Base-by-base conservation (phyloP, 2,888 invertebrate genomes). In the Morinoia aosen region DNA sequence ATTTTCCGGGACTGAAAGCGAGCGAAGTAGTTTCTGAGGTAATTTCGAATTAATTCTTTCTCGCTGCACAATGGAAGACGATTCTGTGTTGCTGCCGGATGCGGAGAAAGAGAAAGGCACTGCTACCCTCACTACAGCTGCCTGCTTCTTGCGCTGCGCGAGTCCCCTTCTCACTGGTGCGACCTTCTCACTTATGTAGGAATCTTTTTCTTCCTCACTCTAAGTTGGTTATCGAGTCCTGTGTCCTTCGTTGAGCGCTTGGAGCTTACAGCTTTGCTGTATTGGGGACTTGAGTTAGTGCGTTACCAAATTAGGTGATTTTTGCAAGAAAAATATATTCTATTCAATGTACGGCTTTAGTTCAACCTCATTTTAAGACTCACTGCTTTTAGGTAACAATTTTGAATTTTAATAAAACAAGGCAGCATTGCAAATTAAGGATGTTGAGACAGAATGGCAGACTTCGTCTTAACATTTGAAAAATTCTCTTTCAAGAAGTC, bases 61-160 rank as follows among this genome's bases (percentile, higher is more conserved):
- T 76, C 76, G 33, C 76, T 76, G 76, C 76, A 76, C 76, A 76
- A 76, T 76, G 76, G 76, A 76, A 76, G 76, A 76, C 76, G 76
- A 76, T 33, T 76, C 33, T 33, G 76, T 33, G 76, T 8, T 33
- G 76, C 76, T 90, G 40, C 90, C 90, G 90, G 90, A 90, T 90
- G 90, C 90, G 90, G 16, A 90, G 90, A 40, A 90, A 48, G 90
- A 90, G 90, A 90, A 90, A 90, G 90, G 90, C 90, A 19, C 76
- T 90, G n/a, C 90, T 90, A 90, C 90, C 90, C 90, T 48, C 76
- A 19, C 76, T 76, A 16, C 33, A 8, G 19, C 39, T 12, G 12
- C 14, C 90, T 90, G 90, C 90, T 88, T 88, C 90, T 90, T 90
- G 90, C 39, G 90, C 40, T 19, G 12, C 19, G 10, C 11, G 48